Conservation (phyloP, 2,888 invertebrate genomes). For the Tachina lurida region DNA sequence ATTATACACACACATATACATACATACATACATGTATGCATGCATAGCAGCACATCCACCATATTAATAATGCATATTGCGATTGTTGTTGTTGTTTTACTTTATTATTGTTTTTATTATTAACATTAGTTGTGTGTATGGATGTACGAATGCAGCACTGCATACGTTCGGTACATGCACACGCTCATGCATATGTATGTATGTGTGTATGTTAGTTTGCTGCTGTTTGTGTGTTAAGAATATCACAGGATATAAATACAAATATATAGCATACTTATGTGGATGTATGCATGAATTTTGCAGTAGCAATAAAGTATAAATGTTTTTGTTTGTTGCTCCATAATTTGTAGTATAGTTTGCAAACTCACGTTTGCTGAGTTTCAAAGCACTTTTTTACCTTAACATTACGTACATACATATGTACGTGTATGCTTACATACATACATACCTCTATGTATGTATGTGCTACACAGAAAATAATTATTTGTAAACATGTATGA, state of each 20-base stretch:
- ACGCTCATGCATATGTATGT: not conserved
- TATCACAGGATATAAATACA: conserved; percentile 38
- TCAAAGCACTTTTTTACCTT: not conserved
- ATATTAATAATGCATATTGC: conserved; percentile 48
- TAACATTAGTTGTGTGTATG: not conserved
- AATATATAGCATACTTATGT: not conserved
- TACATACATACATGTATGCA: not conserved
- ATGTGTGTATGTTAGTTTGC: not conserved
- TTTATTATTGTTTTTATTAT: conserved; percentile 74
- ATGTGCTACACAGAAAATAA: not conserved
- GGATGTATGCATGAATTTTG: not conserved
- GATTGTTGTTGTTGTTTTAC: conserved; percentile 55
- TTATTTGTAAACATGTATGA: too few species aligned
- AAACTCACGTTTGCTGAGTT: conserved; percentile 74
- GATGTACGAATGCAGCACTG: not conserved
- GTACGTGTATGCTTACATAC: too few species aligned
- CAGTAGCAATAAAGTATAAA: conserved; percentile 72
- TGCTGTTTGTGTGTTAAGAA: conserved; percentile 24
- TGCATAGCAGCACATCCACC: conserved; percentile 27
- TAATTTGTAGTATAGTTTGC: conserved; percentile 76
- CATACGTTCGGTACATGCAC: not conserved
- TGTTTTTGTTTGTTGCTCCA: conserved; percentile 74
- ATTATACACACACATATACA: conserved; percentile 9
- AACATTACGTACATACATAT: conserved; percentile 5
- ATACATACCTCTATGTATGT: not conserved